A percentile compares a stretch with the other conserved stretches of the same genome.
Evolutionary conservation across 2,113 vertebrate genomes (phyloP).

Genomic region (Eclectus roratus): DNA sequence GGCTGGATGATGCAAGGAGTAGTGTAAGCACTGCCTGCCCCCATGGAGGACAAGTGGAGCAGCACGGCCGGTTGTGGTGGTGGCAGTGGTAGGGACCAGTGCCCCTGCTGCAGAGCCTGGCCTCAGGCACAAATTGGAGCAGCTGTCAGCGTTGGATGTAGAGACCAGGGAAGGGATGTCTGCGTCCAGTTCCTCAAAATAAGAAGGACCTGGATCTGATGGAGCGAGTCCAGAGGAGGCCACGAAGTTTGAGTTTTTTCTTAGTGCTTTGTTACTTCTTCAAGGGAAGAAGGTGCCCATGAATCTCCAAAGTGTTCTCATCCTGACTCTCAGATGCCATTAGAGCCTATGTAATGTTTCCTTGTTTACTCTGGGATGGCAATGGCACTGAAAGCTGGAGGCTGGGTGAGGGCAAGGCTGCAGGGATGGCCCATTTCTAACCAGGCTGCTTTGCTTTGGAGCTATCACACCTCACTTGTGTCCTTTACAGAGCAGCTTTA

Average conservation of each 20-base stretch:
- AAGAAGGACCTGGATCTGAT: not conserved
- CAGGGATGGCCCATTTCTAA: not conserved
- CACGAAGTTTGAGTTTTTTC: not conserved
- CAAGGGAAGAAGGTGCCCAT: not conserved
- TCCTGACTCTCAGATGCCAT: not conserved
- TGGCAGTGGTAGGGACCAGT: not conserved
- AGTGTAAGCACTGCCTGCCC: rapidly evolving
- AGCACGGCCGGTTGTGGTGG: rapidly evolving
- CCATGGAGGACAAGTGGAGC: rapidly evolving
- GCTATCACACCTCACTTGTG: not conserved
- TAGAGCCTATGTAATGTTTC: not conserved
- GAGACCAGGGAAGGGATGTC: not conserved
- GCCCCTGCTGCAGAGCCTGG: rapidly evolving
- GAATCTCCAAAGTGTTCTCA: not conserved
- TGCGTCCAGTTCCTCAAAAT: not conserved
- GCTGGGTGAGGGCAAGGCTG: not conserved
- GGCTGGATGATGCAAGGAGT: not conserved
- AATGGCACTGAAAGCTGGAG: not conserved
- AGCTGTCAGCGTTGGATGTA: rapidly evolving
- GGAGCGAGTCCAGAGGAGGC: not conserved
- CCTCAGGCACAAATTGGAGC: not conserved
- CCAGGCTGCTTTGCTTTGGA: not conserved
- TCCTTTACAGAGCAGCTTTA: not conserved
- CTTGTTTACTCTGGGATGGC: not conserved
- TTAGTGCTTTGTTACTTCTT: not conserved